phyloP scores from a whole-genome alignment of 1,140 invertebrate species.

The Leptopilina clavipes region DNA sequence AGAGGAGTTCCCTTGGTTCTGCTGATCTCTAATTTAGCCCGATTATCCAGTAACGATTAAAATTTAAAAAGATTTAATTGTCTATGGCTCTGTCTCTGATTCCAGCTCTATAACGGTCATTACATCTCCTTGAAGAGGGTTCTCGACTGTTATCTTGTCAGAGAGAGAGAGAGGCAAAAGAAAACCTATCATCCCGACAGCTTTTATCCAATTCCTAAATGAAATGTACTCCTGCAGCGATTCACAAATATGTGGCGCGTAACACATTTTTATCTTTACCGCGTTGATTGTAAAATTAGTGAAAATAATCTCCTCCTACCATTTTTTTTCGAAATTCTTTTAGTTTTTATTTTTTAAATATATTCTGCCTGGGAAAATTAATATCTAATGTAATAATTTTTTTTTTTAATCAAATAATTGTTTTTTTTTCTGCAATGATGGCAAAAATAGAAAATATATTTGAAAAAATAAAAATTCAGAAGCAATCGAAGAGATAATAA shows the following conservation, averaged over 20 bases:
- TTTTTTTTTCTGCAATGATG: too few species aligned
- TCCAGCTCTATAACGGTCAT: slow-evolving; percentile 49
- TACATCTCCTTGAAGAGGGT: slow-evolving; percentile 55
- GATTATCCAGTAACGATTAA: slow-evolving; percentile 70
- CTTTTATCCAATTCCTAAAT: slow-evolving; percentile 16
- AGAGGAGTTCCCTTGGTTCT: slow-evolving; percentile 37
- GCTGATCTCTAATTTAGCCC: slow-evolving; percentile 66
- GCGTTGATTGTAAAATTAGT: slow-evolving; percentile 2
- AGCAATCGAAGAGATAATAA: too few species aligned
- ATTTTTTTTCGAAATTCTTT: too few species aligned
- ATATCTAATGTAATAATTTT: too few species aligned
- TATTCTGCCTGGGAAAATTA: too few species aligned
- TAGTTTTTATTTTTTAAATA: too few species aligned
- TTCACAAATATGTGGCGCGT: background rate
- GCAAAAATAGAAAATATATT: too few species aligned
- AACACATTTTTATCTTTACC: background rate
- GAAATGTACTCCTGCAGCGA: slow-evolving; percentile 20
- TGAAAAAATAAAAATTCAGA: too few species aligned
- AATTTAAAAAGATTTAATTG: slow-evolving; percentile 73
- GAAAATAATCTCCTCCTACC: background rate
- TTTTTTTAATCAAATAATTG: too few species aligned
- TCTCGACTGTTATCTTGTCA: slow-evolving; percentile 53
- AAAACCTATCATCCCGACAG: slow-evolving; percentile 9
- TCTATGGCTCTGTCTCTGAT: slow-evolving; percentile 44
- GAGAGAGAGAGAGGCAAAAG: background rate